Base-by-base conservation (phyloP, 2,888 invertebrate species). In the Cataglyphis livida region DNA sequence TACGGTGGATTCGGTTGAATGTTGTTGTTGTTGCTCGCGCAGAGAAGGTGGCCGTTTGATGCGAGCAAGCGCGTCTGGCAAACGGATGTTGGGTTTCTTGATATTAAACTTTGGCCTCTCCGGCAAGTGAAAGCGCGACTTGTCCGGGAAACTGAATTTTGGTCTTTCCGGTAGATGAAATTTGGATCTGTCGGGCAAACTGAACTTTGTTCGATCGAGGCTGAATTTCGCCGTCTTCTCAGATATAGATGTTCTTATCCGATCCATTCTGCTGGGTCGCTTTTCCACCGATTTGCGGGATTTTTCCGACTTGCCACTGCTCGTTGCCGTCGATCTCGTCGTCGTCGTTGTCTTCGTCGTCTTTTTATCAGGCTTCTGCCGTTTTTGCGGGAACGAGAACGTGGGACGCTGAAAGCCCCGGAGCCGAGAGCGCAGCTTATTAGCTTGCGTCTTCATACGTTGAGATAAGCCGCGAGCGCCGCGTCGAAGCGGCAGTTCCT, bases 381-480 rank as follows among this genome's bases (percentile, higher is more conserved):
- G 83, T 74, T 76, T 76, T 54, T 95, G 94, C 48, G 95, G 94
- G 75, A 95, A 87, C 44, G 93, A 92, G 81, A 96, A 95, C 54
- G 95, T 95, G 64, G 96, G 95, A 88, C 96, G 95, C 92, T 96
- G 96, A 7, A 96, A 96, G 85, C 95, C 96, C 91, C 96, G 96
- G 81, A 97, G 92, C 92, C 97, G 97, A 0, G 96, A 96, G 93
- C 96, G 96, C 41, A 98, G 93, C 94, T 97, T 97, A 41, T 96
- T 97, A 21, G 97, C 97, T 93, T 97, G 97, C 57, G 95, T 95
- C 90, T 96, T 96, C 68, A 97, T 91, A 88, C 96, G 96, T 51
- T 97, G 96, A 89, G 92, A 94, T 75, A 93, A 82, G 68, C 93
- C 92, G 51, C 92, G 90, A 21, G 92, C 92, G 68, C 92, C 92